phyloP scores from a whole-genome alignment of 53 echinoderm and acorn worm genomes.

The Apostichopus leukothele region DNA sequence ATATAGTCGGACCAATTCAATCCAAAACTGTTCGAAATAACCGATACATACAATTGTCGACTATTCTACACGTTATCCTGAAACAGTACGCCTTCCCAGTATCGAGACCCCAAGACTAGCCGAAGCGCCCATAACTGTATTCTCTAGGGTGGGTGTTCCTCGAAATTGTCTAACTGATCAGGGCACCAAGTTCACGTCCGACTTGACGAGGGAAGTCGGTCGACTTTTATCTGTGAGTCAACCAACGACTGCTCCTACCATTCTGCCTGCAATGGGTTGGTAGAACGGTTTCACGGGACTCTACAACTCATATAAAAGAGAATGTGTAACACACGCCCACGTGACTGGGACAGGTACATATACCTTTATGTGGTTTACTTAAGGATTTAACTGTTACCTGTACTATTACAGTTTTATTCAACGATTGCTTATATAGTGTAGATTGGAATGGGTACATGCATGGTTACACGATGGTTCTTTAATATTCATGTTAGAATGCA shows the following conservation, averaged over 20 bases:
- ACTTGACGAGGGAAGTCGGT: constrained; percentile 54
- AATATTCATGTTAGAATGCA: no score
- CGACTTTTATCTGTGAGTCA: constrained; percentile 48
- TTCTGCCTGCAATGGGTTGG: constrained; percentile 53
- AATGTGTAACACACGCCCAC: constrained; percentile 52
- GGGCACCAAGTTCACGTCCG: constrained; percentile 56
- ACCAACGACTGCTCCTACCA: constrained; percentile 56
- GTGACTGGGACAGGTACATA: constrained; percentile 50
- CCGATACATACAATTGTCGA: constrained; percentile 53
- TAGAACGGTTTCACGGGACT: not conserved
- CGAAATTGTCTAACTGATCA: constrained; percentile 51
- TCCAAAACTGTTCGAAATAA: constrained; percentile 49
- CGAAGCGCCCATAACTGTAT: constrained; percentile 56
- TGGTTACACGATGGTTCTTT: no score
- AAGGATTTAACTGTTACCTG: no score
- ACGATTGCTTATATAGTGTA: no score
- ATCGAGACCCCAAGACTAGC: constrained; percentile 63
- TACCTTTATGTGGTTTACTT: no score
- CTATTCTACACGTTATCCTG: constrained; percentile 59
- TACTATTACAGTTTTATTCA: no score
- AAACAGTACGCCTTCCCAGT: constrained; percentile 46
- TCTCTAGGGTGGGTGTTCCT: constrained; percentile 52
- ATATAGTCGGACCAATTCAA: constrained; percentile 58
- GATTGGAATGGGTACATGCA: no score
- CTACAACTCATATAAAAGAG: constrained; percentile 56